Evolutionary conservation across 2,888 invertebrate species (phyloP), one percentile per base, ranked within the genome.

Genomic region (Archaeoteleia sp.): DNA sequence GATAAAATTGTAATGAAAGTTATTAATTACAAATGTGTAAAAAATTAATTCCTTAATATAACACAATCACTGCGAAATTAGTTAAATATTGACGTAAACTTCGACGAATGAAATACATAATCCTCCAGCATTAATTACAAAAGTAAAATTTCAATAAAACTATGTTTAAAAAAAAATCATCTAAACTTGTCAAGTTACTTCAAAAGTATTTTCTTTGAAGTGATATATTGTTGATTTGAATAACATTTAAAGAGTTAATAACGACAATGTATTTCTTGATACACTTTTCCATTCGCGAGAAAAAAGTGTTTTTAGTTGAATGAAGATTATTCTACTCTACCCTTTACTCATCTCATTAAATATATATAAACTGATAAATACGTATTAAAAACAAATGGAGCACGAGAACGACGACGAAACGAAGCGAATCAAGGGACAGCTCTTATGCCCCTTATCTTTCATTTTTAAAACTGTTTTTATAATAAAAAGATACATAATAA

Each of bases 401-500:
- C 40, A 53, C 40, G 46, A 10, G 12, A 43, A 43, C 35, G 29
- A 46, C 37, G 17, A 45, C 43, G 30, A 17, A 43, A 29, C 9
- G 34, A 43, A 45, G 40, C 37, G 42, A 37, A 42, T 32, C 42
- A 63, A 61, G 71, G 71, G 67, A 74, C 70, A 62, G 20, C n/a
- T n/a, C 32, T 15, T 29, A 34, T 20, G 42, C 12, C 15, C 12
- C 14, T 40, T 8, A 15, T 42, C n/a, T 12, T 27, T 42, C 75
- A 77, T n/a, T n/a, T 79, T 80, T 72, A 67, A 70, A 72, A 74
- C 70, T 71, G 69, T 78, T 80, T 79, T 79, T 75, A 70, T 74
- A 77, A 74, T 68, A 69, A 77, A 72, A 17, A 9, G 45, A 74
- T 69, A 71, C 75, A 76, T 77, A 71, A 66, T 73, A 73, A 73